Base-by-base conservation (phyloP, 2,888 invertebrate species). In the Cabera pusaria region DNA sequence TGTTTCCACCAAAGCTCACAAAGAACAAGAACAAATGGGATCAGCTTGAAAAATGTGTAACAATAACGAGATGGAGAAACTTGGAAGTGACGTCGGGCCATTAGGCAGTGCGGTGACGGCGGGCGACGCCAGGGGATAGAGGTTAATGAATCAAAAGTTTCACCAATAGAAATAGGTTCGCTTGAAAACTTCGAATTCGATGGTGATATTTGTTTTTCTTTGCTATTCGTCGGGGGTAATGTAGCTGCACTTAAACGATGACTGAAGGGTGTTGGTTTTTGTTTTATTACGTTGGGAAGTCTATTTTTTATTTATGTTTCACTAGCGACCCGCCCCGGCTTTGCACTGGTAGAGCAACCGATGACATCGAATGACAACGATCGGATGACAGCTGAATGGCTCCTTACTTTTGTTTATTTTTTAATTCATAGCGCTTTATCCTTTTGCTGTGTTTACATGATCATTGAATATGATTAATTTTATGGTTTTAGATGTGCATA, bases 11-110 rank as follows among this genome's bases (percentile, higher is more conserved):
- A 57, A 65, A 66, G 64, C 59, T 69, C 64, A 56, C 56, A 56
- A 56, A 58, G 58, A 64, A 64, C 60, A 63, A 60, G 61, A 70
- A 75, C 71, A 76, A 78, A 78, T 75, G 73, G 66, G 71, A 74
- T 74, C 68, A 69, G 59, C 64, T 75, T 72, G 72, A 77, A 72
- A 76, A 77, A 78, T 76, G 72, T 72, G 63, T 71, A 70, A 72
- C 72, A 75, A 79, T 79, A 79, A 77, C 68, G 64, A 64, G 76
- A 77, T 74, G 70, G 68, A 61, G 64, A 70, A 78, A 77, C 68
- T 78, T 75, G 64, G 70, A 64, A 77, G 72, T 76, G 75, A 78
- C 74, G 70, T 68, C 58, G 66, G 59, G 47, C 72, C 73, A 76
- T 79, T 78, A 79, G 59, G 59, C 63, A 61, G 44, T 59, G 56